Conservation (phyloP, 2,888 invertebrate genomes). For the Portevinia maculata region DNA sequence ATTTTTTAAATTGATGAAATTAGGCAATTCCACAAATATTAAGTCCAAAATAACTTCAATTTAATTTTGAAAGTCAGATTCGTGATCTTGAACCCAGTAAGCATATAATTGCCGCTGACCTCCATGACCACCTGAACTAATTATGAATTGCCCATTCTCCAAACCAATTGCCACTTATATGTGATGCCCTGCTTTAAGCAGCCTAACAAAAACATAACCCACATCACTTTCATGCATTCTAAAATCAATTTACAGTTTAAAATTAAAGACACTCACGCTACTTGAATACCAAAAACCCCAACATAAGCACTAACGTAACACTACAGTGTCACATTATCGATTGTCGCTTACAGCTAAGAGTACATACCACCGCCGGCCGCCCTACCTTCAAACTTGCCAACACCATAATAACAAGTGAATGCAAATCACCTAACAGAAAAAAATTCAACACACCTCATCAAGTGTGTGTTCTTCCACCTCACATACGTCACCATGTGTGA, state of each 20-base stretch:
- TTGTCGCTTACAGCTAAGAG: slow-evolving; percentile 65
- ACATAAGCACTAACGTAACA: slow-evolving; percentile 42
- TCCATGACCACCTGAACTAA: slow-evolving; percentile 1
- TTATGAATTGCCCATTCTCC: slow-evolving; percentile 11
- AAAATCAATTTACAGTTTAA: slow-evolving; percentile 58
- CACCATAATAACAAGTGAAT: slow-evolving; percentile 37
- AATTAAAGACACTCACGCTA: slow-evolving; percentile 40
- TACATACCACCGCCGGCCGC: slow-evolving; percentile 61
- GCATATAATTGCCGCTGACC: neutral
- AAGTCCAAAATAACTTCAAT: no score
- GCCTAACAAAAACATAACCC: slow-evolving; percentile 29
- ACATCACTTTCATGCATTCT: slow-evolving; percentile 58
- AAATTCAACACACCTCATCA: slow-evolving; percentile 43
- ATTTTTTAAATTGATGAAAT: no score
- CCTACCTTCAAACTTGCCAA: slow-evolving; percentile 51
- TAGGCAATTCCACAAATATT: no score
- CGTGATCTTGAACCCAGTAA: no score
- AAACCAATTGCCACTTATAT: slow-evolving; percentile 6
- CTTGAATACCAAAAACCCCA: slow-evolving; percentile 45
- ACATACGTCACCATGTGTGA: slow-evolving; percentile 29
- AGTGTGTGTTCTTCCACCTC: slow-evolving; percentile 30
- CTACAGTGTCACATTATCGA: slow-evolving; percentile 39
- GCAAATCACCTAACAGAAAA: slow-evolving; percentile 45
- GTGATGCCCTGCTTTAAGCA: slow-evolving; percentile 41
- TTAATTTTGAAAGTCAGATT: no score